Evolutionary conservation across 1,140 invertebrate genomes (phyloP).

Genomic region (Philaenus spumarius): DNA sequence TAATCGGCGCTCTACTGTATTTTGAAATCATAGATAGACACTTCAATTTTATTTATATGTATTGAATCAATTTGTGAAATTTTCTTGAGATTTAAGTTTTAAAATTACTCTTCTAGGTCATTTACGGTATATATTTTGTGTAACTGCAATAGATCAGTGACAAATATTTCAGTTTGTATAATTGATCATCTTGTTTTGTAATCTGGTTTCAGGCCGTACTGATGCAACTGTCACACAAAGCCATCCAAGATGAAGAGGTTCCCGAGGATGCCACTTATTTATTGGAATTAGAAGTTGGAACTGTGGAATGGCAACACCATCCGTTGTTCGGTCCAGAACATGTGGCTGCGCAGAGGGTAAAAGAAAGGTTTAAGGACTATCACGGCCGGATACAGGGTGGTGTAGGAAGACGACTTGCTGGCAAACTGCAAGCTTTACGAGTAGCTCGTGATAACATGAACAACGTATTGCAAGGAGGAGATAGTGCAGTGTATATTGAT

Average conservation of each 20-base stretch:
- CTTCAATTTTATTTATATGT: too few species aligned
- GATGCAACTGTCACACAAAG: constrained; percentile 5
- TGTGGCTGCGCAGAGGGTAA: constrained; percentile 29
- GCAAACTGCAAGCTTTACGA: constrained; percentile 29
- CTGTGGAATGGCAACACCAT: constrained; percentile 48
- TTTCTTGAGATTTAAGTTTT: too few species aligned
- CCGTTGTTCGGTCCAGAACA: constrained; percentile 50
- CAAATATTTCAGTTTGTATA: too few species aligned
- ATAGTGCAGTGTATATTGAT: background rate
- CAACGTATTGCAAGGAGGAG: background rate
- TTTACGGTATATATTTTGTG: too few species aligned
- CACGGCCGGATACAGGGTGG: constrained; percentile 19
- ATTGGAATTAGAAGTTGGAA: constrained; percentile 45
- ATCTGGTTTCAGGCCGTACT: constrained; percentile 18
- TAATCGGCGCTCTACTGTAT: too few species aligned
- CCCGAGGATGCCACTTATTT: constrained; percentile 22
- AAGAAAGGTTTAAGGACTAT: constrained; percentile 20
- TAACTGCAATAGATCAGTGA: too few species aligned
- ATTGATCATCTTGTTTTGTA: too few species aligned
- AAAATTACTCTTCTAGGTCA: too few species aligned
- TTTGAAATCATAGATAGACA: too few species aligned
- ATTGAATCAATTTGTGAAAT: too few species aligned
- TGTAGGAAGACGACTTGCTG: constrained; percentile 21
- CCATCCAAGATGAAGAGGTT: background rate
- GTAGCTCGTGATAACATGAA: constrained; percentile 25